Evolutionary conservation across 2,888 invertebrate species (phyloP).

Genomic region (Chrysodeixis includens): DNA sequence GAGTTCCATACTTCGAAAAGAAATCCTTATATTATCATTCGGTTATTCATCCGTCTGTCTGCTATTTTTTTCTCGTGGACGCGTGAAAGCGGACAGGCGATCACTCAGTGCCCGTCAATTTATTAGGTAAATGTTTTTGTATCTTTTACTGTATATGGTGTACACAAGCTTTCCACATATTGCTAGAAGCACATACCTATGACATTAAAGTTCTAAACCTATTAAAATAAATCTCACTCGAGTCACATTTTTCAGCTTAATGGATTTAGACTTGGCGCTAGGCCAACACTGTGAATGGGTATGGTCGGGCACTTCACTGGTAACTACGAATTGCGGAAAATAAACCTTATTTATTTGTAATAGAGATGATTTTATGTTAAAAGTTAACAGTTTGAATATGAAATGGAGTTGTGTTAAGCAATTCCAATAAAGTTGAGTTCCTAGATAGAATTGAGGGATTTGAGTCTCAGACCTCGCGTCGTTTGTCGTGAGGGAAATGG

Average conservation of each 20-base stretch:
- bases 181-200: neutral
- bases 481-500: neutral
- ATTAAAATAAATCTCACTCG: conserved; percentile 1
- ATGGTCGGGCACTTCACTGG: neutral
- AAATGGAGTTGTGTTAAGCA: neutral
- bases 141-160: too few relatives aligned
- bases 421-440: neutral
- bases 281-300: neutral
- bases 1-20: too few relatives aligned
- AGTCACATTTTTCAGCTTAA: conserved; percentile 4
- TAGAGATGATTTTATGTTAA: neutral
- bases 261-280: neutral
- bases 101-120: too few relatives aligned
- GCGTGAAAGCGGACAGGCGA: too few relatives aligned
- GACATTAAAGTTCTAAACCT: neutral
- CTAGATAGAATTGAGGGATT: neutral
- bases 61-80: too few relatives aligned
- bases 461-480: neutral
- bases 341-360: neutral
- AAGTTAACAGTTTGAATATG: neutral
- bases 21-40: too few relatives aligned
- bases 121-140: too few relatives aligned
- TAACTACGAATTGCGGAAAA: neutral
- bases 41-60: too few relatives aligned
- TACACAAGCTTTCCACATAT: too few relatives aligned